Evolutionary conservation across 2,888 invertebrate species (phyloP).

Genomic region (Dasypolia templi): DNA sequence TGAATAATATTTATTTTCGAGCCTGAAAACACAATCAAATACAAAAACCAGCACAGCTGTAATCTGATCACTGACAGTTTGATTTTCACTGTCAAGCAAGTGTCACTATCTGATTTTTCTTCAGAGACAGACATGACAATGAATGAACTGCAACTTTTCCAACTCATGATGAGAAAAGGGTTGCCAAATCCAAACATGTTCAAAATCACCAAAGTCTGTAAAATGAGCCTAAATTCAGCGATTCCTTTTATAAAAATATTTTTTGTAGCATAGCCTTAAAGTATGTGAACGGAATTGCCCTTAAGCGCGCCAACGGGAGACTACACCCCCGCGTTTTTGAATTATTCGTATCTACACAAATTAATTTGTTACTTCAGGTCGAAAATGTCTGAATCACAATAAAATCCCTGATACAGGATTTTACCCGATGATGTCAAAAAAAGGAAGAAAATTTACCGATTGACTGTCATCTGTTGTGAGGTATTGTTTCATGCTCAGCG

Average conservation of each 20-base stretch:
- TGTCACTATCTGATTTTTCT: conserved; percentile 1
- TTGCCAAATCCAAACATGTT: not conserved
- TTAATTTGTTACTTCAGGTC: not conserved
- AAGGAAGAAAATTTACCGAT: conserved; percentile 74
- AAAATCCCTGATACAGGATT: not conserved
- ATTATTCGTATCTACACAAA: too few relatives aligned
- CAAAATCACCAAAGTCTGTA: not conserved
- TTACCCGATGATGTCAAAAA: not conserved
- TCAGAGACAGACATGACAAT: too few relatives aligned
- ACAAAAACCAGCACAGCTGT: conserved; percentile 3
- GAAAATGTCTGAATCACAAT: not conserved
- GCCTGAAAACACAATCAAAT: not conserved
- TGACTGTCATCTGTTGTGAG: conserved; percentile 82
- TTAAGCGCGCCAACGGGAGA: too few relatives aligned
- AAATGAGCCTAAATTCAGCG: not conserved
- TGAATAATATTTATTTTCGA: conserved; percentile 5
- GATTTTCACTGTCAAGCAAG: conserved; percentile 4
- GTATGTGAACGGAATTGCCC: too few relatives aligned
- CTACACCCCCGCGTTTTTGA: too few relatives aligned
- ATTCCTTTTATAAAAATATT: too few relatives aligned
- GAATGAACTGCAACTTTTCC: not conserved
- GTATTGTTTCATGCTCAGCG: conserved; percentile 83
- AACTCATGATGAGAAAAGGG: not conserved
- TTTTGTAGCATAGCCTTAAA: too few relatives aligned
- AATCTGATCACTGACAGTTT: conserved; percentile 8